Evolutionary conservation across 2,113 vertebrate genomes (phyloP).

Genomic region (Pelecanoides urinatrix): DNA sequence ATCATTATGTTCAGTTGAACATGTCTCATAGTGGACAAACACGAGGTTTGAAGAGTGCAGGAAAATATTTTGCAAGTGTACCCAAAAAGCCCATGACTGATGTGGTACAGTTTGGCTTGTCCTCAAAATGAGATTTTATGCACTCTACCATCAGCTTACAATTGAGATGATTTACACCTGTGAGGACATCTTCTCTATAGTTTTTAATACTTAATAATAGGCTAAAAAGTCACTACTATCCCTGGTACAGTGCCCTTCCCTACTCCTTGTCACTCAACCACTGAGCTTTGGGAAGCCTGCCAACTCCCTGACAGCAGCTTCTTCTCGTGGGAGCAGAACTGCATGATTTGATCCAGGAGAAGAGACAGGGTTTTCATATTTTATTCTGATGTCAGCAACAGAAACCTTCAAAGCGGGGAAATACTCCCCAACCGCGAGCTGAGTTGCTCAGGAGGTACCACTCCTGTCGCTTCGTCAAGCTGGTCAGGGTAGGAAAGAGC

Average conservation of each 20-base stretch:
- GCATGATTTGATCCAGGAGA: background rate
- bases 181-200: background rate
- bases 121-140: background rate
- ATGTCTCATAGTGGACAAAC: background rate
- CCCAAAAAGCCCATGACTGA: background rate
- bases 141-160: background rate
- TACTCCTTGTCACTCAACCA: background rate
- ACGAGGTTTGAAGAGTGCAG: background rate
- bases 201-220: background rate
- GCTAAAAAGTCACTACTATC: background rate
- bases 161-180: background rate
- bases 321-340: background rate
- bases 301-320: background rate
- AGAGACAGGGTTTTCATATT: constrained; percentile 19
- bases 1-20: background rate
- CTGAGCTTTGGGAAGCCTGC: background rate
- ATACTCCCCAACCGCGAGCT: background rate
- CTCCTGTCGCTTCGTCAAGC: constrained; percentile 45
- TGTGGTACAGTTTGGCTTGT: background rate
- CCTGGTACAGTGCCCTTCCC: background rate
- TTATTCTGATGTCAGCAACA: constrained; percentile 54
- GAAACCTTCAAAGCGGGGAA: constrained; percentile 62
- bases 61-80: background rate
- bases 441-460: constrained; percentile 52
- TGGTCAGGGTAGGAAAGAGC: constrained; percentile 5